Evolutionary conservation across 2,113 vertebrate species (phyloP), one percentile per base, ranked within the genome.

Genomic region (sheep (Ovis aries)): DNA sequence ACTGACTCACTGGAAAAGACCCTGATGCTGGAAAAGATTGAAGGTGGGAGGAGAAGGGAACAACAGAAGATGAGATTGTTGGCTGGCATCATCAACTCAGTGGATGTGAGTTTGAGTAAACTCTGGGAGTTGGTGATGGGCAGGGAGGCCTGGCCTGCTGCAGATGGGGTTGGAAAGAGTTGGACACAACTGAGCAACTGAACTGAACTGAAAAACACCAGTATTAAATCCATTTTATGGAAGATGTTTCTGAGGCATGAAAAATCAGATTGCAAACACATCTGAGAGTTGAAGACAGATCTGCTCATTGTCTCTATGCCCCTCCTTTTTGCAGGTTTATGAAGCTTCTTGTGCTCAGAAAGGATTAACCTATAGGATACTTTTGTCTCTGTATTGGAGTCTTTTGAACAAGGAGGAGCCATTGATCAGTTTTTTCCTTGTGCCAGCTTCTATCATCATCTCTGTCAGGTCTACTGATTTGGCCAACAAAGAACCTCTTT

Each of bases 401-500:
- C 21, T 98, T 27, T 82, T 64, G 36, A 83, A 95, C 9, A 91
- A 93, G 81, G 94, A 88, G 27, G 60, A 94, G 16, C 40, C 36
- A 90, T 93, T 94, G 95, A 95, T 95, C 40, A 64, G n/a, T 88
- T 78, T 94, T 93, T n/a, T 94, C 48, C 48, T 59, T 91, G 59
- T 94, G 45, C 62, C 2, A 19, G 80, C 82, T 87, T 93, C 36
- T 94, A 6, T 95, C 86, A 93, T 94, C 33, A 81, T 62, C 53
- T 55, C 89, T 86, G 27, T 96, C 92, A 95, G 83, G 57, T 94
- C 23, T 29, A 74, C 60, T 95, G 78, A 74, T 84, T 19, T 64
- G 53, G 50, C 12, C 95, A 82, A 97, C 91, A 95, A 95, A 91
- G 88, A 91, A 93, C 40, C 19, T 57, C 59, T 98, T 96, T 97